Evolutionary conservation across 2,797 vertebrate genomes (phyloP).

Genomic region (Sparidentex hasta): DNA sequence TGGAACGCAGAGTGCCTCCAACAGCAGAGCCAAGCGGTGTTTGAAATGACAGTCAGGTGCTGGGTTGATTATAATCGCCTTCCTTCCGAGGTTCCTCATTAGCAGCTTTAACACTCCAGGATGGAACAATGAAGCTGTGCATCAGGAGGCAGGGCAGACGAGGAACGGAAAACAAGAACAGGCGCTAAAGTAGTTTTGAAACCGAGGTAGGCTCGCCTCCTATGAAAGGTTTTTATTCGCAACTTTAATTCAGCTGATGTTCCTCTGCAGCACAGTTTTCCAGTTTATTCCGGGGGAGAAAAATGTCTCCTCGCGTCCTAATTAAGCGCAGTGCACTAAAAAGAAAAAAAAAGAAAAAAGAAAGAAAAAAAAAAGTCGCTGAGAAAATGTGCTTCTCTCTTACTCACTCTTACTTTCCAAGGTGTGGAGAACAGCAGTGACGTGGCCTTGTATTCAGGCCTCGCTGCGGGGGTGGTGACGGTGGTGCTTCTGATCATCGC

Average conservation of each 20-base stretch:
- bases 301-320: slow-evolving; percentile 39
- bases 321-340: slow-evolving; percentile 28
- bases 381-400: background rate
- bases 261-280: slow-evolving; percentile 28
- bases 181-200: slow-evolving; percentile 52
- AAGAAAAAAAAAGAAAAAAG: background rate
- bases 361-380: background rate
- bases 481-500: slow-evolving; percentile 93
- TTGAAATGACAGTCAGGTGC: slow-evolving; percentile 97
- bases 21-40: slow-evolving; percentile 75
- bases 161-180: slow-evolving; percentile 50
- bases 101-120: slow-evolving; percentile 72
- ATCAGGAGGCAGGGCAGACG: slow-evolving; percentile 42
- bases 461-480: slow-evolving; percentile 93
- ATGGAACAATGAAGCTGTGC: slow-evolving; percentile 65
- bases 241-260: slow-evolving; percentile 29
- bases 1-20: slow-evolving; percentile 83
- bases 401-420: slow-evolving; percentile 59
- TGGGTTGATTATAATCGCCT: slow-evolving; percentile 90
- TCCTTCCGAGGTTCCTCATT: slow-evolving; percentile 84
- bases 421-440: slow-evolving; percentile 92
- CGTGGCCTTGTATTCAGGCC: slow-evolving; percentile 94
- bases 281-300: slow-evolving; percentile 39
- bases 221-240: slow-evolving; percentile 37
- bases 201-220: slow-evolving; percentile 44